phyloP scores from a whole-genome alignment of 2,888 invertebrate species.

The Cheilosia impressa region DNA sequence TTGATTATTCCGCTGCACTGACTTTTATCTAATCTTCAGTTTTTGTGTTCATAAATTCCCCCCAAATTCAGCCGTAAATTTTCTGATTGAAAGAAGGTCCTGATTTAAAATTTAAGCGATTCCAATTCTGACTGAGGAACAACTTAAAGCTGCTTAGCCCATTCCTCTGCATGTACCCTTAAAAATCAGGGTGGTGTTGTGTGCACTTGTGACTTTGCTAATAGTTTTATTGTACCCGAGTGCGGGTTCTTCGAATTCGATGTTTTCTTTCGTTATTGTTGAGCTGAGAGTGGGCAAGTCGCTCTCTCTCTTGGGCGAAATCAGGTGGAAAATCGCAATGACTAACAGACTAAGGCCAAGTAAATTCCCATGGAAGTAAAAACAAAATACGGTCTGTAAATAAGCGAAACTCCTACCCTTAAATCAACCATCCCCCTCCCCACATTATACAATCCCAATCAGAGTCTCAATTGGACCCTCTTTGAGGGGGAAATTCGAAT shows the following conservation, averaged over 20 bases:
- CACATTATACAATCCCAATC: constrained; percentile 62
- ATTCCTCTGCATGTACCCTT: background rate
- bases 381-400: constrained; percentile 19
- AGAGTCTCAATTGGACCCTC: constrained; percentile 18
- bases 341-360: constrained; percentile 28
- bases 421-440: background rate
- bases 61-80: background rate
- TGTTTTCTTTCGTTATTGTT: constrained; percentile 27
- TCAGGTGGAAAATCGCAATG: constrained; percentile 5
- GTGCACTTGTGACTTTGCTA: constrained; percentile 32
- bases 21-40: constrained; percentile 2
- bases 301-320: background rate
- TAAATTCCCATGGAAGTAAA: constrained; percentile 28
- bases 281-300: background rate
- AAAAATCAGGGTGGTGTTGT: background rate
- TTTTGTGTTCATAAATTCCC: background rate
- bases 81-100: no score
- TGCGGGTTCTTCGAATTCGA: constrained; percentile 45
- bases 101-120: no score
- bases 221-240: constrained; percentile 27
- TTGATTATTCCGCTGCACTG: background rate
- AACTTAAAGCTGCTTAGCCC: no score
- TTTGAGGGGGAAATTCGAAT: constrained; percentile 10
- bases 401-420: background rate
- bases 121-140: no score